Evolutionary conservation across 2,888 invertebrate species (phyloP).

Genomic region (Chrysotoxum bicinctum): DNA sequence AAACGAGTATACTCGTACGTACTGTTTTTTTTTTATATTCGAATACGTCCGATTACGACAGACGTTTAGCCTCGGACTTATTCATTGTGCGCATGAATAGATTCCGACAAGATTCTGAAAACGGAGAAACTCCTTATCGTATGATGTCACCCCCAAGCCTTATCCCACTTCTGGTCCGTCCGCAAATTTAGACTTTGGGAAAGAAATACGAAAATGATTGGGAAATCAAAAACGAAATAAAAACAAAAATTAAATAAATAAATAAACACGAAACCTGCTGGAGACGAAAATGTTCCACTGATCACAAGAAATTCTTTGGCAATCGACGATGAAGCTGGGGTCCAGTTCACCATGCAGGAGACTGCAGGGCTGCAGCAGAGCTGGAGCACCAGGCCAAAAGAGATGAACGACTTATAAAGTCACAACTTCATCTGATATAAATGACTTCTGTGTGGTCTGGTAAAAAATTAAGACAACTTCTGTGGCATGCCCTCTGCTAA

Average conservation of each 20-base stretch:
- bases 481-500: constrained; percentile 56
- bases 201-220: constrained; percentile 61
- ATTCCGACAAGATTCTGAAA: constrained; percentile 66
- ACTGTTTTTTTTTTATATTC: not conserved
- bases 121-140: constrained; percentile 70
- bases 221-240: constrained; percentile 28
- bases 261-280: constrained; percentile 59
- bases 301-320: constrained; percentile 66
- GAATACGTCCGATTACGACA: constrained; percentile 62
- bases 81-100: constrained; percentile 62
- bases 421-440: constrained; percentile 73
- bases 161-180: constrained; percentile 12
- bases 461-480: constrained; percentile 75
- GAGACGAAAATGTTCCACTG: constrained; percentile 66
- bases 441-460: constrained; percentile 74
- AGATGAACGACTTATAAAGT: constrained; percentile 69
- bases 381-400: constrained; percentile 41
- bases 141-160: constrained; percentile 66
- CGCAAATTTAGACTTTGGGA: constrained; percentile 8
- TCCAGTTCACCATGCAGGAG: constrained; percentile 50
- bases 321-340: constrained; percentile 57
- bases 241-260: constrained; percentile 7
- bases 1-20: not conserved
- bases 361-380: constrained; percentile 64
- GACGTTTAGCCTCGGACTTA: constrained; percentile 66